Conservation (phyloP, 2,888 invertebrate genomes). For the Sycophila texana region DNA sequence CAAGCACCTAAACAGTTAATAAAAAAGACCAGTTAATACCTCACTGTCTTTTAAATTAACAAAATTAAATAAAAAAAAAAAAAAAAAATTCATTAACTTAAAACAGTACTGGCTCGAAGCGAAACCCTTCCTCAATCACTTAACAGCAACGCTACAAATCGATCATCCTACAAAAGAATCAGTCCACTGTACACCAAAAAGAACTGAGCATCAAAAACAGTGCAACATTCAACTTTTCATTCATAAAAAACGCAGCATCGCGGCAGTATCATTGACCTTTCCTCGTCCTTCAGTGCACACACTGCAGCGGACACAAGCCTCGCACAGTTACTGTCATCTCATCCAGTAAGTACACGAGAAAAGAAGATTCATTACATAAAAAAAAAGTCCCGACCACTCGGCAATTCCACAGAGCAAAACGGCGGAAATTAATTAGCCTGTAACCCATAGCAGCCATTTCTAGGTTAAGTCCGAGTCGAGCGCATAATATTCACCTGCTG, state of each 20-base stretch:
- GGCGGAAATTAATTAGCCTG: background rate
- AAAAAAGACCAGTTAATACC: too few relatives aligned
- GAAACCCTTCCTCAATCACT: slow-evolving; percentile 7
- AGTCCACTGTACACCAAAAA: background rate
- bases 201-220: background rate
- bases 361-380: too few relatives aligned
- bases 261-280: slow-evolving; percentile 59
- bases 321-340: too few relatives aligned
- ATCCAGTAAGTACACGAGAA: too few relatives aligned
- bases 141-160: background rate
- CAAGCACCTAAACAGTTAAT: too few relatives aligned
- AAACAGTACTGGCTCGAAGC: background rate
- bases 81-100: background rate
- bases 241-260: slow-evolving; percentile 31
- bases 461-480: slow-evolving; percentile 53
- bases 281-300: slow-evolving; percentile 58
- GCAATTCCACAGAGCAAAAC: too few relatives aligned
- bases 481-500: slow-evolving; percentile 68
- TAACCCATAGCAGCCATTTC: background rate
- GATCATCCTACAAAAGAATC: background rate
- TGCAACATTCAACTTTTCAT: slow-evolving; percentile 28
- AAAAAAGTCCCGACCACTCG: too few relatives aligned
- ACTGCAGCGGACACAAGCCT: background rate
- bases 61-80: too few relatives aligned
- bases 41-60: too few relatives aligned